Conservation (phyloP, 2,888 invertebrate genomes). For the Orthonychiurus folsomi region DNA sequence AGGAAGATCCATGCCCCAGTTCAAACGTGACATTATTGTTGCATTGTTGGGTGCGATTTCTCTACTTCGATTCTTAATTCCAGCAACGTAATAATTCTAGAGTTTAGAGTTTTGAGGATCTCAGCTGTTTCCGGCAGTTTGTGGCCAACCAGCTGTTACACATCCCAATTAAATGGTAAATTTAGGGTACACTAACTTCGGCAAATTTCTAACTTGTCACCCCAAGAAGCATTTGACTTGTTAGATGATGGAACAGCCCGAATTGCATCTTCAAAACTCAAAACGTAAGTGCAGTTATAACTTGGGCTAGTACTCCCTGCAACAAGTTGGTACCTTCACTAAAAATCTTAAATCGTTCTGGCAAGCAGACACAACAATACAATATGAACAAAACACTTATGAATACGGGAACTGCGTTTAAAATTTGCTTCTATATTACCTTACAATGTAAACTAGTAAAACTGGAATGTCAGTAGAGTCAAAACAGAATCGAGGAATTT, state of each 20-base stretch:
- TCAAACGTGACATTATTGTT: conserved; percentile 88
- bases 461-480: conserved; percentile 90
- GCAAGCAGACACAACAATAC: background rate
- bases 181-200: conserved; percentile 60
- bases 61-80: conserved; percentile 39
- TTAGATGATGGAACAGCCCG: conserved; percentile 81
- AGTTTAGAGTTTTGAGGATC: background rate
- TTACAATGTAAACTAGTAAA: conserved; percentile 85
- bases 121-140: conserved; percentile 1
- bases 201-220: conserved; percentile 78
- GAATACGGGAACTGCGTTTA: too few species aligned
- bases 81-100: background rate
- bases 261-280: conserved; percentile 86
- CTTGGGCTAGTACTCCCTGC: too few species aligned
- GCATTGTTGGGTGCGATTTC: conserved; percentile 56
- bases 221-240: conserved; percentile 91
- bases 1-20: conserved; percentile 80
- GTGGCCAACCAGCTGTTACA: background rate
- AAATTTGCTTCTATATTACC: too few species aligned
- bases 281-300: too few species aligned
- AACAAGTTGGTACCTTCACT: conserved; percentile 84
- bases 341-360: conserved; percentile 82
- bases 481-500: conserved; percentile 85
- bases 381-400: too few species aligned
- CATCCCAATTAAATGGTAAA: background rate